Evolutionary conservation across 1,140 invertebrate genomes (phyloP), one percentile per base, ranked within the genome.

Genomic region (Melipona quadrifasciata): DNA sequence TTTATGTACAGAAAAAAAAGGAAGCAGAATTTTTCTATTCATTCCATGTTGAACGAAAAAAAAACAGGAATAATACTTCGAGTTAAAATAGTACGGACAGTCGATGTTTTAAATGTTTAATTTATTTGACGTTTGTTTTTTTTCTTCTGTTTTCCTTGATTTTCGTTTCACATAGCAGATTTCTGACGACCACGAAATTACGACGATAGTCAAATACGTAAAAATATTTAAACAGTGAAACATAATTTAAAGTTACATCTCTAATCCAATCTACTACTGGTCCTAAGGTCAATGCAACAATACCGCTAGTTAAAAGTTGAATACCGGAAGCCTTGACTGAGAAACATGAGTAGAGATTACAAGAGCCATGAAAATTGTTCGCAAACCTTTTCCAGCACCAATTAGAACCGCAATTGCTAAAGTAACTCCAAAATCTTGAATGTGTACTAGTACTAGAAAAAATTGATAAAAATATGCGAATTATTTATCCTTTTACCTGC

Each of bases 331-430:
- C 64, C 96, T 95, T 71, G 96, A 95, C 21, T 96, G 88, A 11
- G 96, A 96, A 57, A 97, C 96, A 88, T 96, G 96, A 0, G 95
- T 95, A 24, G 96, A 96, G 82, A 97, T 96, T 11, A 96, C 96
- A 24, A 97, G 91, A 0, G 96, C 95, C 95, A 96, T 96, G 88
- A 96, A 96, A 3, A 97, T 96, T 55, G 96, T 96, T 77, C 96
- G 93, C 10, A 97, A 88, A 0, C 95, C 96, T 93, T 97, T 97
- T 39, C 95, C 96, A 68, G 96, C 94, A 0, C 96, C 96, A 53
- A 97, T 95, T 86, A 96, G 95, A 2, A 95, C 94, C 14, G 95
- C 95, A n/a, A 96, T 93, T 16, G 93, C 65, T 0, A 96, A 86
- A 1, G 95, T 93, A 11, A 95, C 86, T 17, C 76, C 87, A 82